phyloP scores from a whole-genome alignment of 2,888 invertebrate species.

The Polylopha cassiicola region DNA sequence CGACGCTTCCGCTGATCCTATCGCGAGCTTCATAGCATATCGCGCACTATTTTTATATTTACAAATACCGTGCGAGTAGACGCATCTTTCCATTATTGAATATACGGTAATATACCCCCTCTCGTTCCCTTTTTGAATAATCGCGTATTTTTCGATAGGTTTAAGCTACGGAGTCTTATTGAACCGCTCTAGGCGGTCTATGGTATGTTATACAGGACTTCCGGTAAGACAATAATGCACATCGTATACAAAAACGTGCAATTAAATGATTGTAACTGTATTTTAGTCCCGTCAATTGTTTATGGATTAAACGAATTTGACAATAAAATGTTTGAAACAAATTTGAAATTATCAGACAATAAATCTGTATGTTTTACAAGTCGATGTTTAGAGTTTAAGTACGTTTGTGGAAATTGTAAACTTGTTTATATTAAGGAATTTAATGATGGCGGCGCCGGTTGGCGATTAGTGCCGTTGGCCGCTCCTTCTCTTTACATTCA shows the following conservation, averaged over 20 bases:
- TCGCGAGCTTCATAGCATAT: slow-evolving; percentile 50
- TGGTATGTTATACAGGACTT: slow-evolving; percentile 32
- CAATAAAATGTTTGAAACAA: slow-evolving; percentile 38
- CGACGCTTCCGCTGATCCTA: slow-evolving; percentile 57
- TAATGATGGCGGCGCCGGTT: slow-evolving; percentile 1
- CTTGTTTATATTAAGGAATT: slow-evolving; percentile 15
- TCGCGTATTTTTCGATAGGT: slow-evolving; percentile 67
- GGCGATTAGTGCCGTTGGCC: too few species aligned
- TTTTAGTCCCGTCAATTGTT: slow-evolving; percentile 55
- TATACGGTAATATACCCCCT: too few species aligned
- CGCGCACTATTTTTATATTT: slow-evolving; percentile 65
- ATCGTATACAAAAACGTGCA: slow-evolving; percentile 58
- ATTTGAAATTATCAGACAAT: slow-evolving; percentile 40
- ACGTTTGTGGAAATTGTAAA: slow-evolving; percentile 22
- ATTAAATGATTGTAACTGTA: slow-evolving; percentile 48
- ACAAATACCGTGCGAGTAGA: slow-evolving; percentile 54
- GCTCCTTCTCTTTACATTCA: slow-evolving; percentile 14
- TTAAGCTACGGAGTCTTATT: slow-evolving; percentile 43
- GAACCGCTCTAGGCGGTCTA: slow-evolving; percentile 28
- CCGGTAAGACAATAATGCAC: slow-evolving; percentile 55
- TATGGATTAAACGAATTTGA: slow-evolving; percentile 45
- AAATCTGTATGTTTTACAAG: slow-evolving; percentile 51
- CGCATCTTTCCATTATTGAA: slow-evolving; percentile 45
- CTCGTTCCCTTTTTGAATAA: slow-evolving; percentile 55
- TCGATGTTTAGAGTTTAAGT: slow-evolving; percentile 53